These are phyloP conservation scores for Pangasius djambal DNA, from an alignment of 2,797 vertebrate species.

Conservation along the genomic window DNA sequence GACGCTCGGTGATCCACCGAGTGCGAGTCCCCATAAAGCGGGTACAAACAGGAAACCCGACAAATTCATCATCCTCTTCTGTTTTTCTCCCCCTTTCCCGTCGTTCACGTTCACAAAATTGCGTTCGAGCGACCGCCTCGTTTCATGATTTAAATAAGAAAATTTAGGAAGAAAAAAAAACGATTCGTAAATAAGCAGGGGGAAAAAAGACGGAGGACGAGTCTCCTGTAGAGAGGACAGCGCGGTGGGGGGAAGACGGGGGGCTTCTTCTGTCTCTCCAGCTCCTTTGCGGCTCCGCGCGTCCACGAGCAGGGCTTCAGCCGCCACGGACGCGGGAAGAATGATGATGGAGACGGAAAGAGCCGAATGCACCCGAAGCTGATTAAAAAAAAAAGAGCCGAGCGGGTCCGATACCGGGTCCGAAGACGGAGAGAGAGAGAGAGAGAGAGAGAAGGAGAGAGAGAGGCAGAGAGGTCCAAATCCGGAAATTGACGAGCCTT, in stretches of 20 bases:
- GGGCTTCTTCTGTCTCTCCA: slow-evolving; percentile 28
- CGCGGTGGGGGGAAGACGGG: slow-evolving; percentile 31
- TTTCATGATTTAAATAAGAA: slow-evolving; percentile 36
- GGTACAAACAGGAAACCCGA: slow-evolving; percentile 77
- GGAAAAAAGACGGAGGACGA: background rate
- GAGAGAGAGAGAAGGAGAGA: background rate
- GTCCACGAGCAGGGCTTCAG: slow-evolving; percentile 67
- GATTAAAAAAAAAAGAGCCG: background rate
- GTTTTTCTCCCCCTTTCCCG: slow-evolving; percentile 80
- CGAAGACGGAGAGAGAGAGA: background rate
- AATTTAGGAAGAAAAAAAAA: background rate
- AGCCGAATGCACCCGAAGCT: slow-evolving; percentile 56
- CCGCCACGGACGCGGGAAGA: slow-evolving; percentile 60
- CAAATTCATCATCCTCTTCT: slow-evolving; percentile 80
- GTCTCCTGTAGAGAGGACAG: slow-evolving; percentile 29
- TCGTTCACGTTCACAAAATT: slow-evolving; percentile 72
- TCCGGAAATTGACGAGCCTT: background rate
- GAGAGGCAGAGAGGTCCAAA: background rate
- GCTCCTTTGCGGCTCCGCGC: slow-evolving; percentile 65
- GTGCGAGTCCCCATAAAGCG: slow-evolving; percentile 82
- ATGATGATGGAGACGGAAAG: slow-evolving; percentile 66
- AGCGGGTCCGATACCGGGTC: background rate
- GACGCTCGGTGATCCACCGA: slow-evolving; percentile 83
- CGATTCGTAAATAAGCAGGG: slow-evolving; percentile 11
- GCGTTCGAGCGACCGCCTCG: slow-evolving; percentile 57